Percentiles rank a stretch among this genome's conserved stretches.
These are phyloP conservation scores for Cossypha niveicapilla DNA, from an alignment of 2,797 vertebrate species.

Conservation along the genomic window DNA sequence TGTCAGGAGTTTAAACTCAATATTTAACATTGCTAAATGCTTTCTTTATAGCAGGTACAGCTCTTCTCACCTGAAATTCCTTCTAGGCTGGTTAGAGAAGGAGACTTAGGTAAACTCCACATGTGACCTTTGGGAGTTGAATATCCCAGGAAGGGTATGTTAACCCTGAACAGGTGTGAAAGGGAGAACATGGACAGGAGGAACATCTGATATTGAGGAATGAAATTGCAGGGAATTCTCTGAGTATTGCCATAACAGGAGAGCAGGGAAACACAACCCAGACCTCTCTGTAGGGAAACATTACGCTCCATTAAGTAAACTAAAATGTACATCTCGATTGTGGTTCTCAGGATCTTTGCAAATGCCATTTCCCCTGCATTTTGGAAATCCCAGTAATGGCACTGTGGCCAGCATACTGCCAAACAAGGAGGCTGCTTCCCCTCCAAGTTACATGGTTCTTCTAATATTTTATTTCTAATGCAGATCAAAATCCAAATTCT, in stretches of 20 bases:
- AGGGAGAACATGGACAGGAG: background rate
- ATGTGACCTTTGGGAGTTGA: background rate
- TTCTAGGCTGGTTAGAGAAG: background rate
- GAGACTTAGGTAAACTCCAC: background rate
- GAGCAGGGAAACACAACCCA: background rate
- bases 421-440: accelerated
- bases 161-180: background rate
- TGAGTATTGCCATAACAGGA: background rate
- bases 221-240: background rate
- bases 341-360: background rate
- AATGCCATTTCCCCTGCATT: background rate
- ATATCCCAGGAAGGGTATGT: background rate
- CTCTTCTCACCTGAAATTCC: background rate
- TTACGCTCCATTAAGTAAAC: background rate
- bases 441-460: background rate
- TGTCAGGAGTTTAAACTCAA: background rate
- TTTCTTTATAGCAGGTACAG: background rate
- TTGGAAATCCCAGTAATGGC: background rate
- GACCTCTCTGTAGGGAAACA: background rate
- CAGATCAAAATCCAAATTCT: background rate
- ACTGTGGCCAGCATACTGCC: background rate
- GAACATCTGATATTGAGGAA: background rate
- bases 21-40: background rate
- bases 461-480: background rate
- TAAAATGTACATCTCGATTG: background rate